These are phyloP conservation scores for Cyprinodon tularosa DNA, from an alignment of 2,113 vertebrate genomes.

Conservation along the genomic window DNA sequence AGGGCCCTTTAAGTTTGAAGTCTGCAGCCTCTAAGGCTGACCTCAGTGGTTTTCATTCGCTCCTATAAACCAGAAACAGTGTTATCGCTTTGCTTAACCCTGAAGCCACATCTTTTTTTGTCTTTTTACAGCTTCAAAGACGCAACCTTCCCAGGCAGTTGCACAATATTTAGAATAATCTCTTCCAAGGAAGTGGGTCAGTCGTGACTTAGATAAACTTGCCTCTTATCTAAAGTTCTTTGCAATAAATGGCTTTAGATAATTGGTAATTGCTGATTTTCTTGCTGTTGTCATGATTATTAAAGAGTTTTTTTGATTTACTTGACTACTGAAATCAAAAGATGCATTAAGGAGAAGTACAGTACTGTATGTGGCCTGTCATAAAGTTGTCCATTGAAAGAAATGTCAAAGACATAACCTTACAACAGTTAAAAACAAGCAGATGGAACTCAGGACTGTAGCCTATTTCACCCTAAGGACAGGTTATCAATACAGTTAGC, in stretches of 20 bases:
- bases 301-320: conserved; percentile 3
- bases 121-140: conserved; percentile 24
- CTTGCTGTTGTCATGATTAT: conserved; percentile 16
- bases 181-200: conserved; percentile 3
- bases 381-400: not conserved
- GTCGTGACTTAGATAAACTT: conserved; percentile 20
- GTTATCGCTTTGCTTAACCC: conserved; percentile 19
- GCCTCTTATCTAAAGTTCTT: conserved; percentile 12
- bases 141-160: conserved; percentile 22
- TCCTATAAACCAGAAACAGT: conserved; percentile 19
- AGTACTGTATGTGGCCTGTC: not conserved
- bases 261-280: conserved; percentile 12
- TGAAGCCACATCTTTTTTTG: conserved; percentile 12
- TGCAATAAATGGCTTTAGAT: conserved; percentile 1
- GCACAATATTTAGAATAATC: conserved; percentile 13
- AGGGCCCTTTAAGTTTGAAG: conserved; percentile 28
- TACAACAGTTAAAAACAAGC: not conserved
- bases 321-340: conserved; percentile 4
- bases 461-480: conserved; percentile 23
- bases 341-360: not conserved
- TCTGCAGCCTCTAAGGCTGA: conserved; percentile 16
- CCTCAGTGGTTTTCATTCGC: conserved; percentile 12
- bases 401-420: not conserved
- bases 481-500: conserved; percentile 33
- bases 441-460: not conserved